Evolutionary conservation across 2,797 vertebrate genomes (phyloP).

Genomic region (Myiotriccus ornatus): DNA sequence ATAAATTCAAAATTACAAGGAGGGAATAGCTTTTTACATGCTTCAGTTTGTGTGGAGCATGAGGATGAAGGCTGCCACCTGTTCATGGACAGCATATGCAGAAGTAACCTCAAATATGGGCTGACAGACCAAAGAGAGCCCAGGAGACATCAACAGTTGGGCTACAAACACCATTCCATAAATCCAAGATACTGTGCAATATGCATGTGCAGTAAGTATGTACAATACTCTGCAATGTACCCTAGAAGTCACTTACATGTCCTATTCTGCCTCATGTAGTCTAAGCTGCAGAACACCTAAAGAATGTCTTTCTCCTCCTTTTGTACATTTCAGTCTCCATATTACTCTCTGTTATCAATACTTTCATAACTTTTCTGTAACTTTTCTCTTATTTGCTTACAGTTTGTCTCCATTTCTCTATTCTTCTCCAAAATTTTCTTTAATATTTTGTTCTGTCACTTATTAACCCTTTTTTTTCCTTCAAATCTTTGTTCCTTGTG

Average conservation of each 20-base stretch:
- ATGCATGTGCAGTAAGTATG: neutral
- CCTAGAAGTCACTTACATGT: neutral
- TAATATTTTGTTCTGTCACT: neutral
- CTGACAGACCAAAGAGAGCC: constrained; percentile 3
- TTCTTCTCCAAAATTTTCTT: neutral
- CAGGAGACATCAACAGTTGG: neutral
- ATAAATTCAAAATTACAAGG: neutral
- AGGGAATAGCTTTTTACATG: neutral
- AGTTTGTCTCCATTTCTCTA: neutral
- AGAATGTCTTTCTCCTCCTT: neutral
- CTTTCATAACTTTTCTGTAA: neutral
- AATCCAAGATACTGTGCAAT: neutral
- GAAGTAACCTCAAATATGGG: neutral
- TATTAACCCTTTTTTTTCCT: neutral
- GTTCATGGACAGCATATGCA: neutral
- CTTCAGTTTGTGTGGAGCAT: neutral
- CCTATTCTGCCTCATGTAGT: neutral
- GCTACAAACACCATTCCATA: neutral
- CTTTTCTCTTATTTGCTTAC: neutral
- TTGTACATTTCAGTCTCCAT: neutral
- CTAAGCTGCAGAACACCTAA: neutral
- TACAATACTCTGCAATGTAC: neutral
- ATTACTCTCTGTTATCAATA: neutral
- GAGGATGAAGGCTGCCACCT: neutral
- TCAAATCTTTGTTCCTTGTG: neutral